Evolutionary conservation across 2,888 invertebrate species (phyloP).

Genomic region (Thysanoteuthis rhombus): DNA sequence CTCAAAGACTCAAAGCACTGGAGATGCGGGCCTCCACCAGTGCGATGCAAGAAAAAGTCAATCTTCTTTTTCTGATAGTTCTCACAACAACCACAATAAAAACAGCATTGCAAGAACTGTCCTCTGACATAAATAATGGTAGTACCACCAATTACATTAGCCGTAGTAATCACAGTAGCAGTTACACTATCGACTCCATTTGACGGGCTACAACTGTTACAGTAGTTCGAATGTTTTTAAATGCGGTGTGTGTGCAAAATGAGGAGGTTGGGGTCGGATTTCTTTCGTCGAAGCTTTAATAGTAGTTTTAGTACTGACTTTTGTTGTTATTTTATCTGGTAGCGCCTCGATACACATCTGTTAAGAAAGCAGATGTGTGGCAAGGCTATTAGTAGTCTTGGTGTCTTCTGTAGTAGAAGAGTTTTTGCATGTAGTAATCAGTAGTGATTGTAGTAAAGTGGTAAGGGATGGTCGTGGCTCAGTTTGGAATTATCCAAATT

Average conservation of each 20-base stretch:
- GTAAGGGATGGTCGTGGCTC: neutral
- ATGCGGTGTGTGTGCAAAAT: neutral
- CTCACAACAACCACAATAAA: neutral
- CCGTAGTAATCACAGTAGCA: neutral
- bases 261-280: neutral
- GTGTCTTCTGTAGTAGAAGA: neutral
- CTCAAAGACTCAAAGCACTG: neutral
- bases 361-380: neutral
- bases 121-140: neutral
- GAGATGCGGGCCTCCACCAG: neutral
- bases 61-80: neutral
- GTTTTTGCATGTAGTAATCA: neutral
- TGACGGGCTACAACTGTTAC: neutral
- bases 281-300: neutral
- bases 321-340: neutral
- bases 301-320: neutral
- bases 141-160: neutral
- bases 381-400: neutral
- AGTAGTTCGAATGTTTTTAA: neutral
- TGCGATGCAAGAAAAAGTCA: neutral
- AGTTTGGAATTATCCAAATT: neutral
- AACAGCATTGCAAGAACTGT: neutral
- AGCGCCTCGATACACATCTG: too few relatives aligned
- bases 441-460: neutral
- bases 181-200: neutral